These are phyloP conservation scores for Xyrichtys novacula DNA, from an alignment of 2,797 vertebrate genomes.

Conservation along the genomic window DNA sequence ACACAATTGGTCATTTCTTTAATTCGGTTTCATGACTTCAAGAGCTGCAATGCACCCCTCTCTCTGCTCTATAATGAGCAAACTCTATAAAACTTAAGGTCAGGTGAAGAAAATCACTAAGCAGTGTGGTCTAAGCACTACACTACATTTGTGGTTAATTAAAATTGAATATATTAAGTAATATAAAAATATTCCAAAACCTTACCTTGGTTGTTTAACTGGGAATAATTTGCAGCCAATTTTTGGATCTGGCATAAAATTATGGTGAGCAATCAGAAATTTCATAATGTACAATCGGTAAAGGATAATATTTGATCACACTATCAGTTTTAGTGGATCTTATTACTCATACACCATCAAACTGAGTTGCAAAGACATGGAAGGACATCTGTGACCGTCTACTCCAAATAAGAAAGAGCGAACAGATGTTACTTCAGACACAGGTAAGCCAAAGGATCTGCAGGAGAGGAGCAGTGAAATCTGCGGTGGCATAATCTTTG, in stretches of 20 bases:
- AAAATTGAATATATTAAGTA: no score
- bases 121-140: background rate
- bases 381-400: background rate
- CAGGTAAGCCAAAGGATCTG: slow-evolving; percentile 5
- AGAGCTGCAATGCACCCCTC: no score
- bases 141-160: no score
- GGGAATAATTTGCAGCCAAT: no score
- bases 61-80: background rate
- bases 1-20: no score
- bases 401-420: background rate
- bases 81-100: background rate
- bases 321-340: no score
- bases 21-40: background rate
- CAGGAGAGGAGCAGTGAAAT: background rate
- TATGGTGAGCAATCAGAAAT: no score
- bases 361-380: background rate
- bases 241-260: no score
- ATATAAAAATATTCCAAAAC: no score
- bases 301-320: no score
- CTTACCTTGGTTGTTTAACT: no score
- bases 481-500: background rate
- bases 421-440: background rate
- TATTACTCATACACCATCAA: background rate
- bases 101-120: background rate
- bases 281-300: no score